phyloP scores from a whole-genome alignment of 2,797 vertebrate species.

The Oryzias sinensis region DNA sequence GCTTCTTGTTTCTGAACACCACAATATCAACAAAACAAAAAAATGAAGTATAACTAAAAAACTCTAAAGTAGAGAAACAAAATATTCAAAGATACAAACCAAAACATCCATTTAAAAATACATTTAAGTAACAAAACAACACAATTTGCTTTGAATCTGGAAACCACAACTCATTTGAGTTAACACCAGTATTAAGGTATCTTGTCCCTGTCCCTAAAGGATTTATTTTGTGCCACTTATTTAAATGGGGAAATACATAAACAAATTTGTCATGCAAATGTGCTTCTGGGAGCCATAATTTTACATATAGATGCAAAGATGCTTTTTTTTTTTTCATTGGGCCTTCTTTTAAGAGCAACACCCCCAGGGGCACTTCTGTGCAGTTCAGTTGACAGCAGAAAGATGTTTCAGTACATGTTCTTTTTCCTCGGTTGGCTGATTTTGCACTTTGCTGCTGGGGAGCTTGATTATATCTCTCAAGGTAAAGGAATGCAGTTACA shows the following conservation, averaged over 20 bases:
- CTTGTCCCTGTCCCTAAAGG: constrained; percentile 14
- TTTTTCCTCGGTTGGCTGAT: constrained; percentile 44
- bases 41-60: too few species aligned
- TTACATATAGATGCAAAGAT: constrained; percentile 60
- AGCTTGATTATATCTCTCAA: constrained; percentile 45
- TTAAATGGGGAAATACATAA: constrained; percentile 45
- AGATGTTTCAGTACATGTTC: constrained; percentile 24
- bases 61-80: too few species aligned
- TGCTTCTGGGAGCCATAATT: constrained; percentile 23
- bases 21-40: too few species aligned
- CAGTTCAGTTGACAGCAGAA: constrained; percentile 1
- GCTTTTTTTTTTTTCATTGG: too few species aligned
- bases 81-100: too few species aligned
- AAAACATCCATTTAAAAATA: too few species aligned
- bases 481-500: constrained; percentile 64
- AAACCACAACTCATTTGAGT: too few species aligned
- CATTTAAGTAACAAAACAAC: too few species aligned
- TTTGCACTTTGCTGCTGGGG: constrained; percentile 28
- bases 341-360: too few species aligned
- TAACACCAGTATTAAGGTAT: constrained; percentile 7
- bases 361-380: too few species aligned
- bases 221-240: constrained; percentile 17
- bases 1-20: too few species aligned
- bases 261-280: constrained; percentile 67
- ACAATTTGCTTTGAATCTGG: too few species aligned